Evolutionary conservation across 2,113 vertebrate species (phyloP).

Genomic region (Zosterops borbonicus): DNA sequence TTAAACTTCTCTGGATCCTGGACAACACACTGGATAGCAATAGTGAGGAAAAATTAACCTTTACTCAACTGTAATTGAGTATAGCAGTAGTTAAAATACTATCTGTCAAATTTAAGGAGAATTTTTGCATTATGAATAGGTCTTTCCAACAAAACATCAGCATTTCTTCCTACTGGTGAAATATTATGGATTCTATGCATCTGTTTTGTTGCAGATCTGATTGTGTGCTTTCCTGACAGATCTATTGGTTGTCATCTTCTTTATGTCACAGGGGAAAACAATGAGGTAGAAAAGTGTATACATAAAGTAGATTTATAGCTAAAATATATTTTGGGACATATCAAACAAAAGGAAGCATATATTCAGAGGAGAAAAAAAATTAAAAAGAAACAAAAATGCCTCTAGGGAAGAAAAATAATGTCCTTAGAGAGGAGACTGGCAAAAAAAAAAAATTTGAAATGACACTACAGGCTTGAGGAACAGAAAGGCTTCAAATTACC

Average conservation of each 20-base stretch:
- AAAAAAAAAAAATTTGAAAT: not conserved
- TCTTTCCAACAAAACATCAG: not conserved
- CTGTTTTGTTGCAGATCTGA: not conserved
- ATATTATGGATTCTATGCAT: not conserved
- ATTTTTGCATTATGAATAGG: not conserved
- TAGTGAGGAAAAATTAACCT: not conserved
- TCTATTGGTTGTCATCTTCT: not conserved
- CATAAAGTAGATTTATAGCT: not conserved
- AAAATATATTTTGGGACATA: not conserved
- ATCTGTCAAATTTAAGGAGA: not conserved
- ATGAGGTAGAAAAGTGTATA: not conserved
- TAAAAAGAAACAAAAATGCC: not conserved
- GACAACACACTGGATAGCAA: not conserved
- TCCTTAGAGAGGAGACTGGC: not conserved
- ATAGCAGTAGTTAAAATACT: not conserved
- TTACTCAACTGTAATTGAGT: not conserved
- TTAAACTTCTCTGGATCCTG: not conserved
- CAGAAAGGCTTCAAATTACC: not conserved
- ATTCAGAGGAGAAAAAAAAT: not conserved
- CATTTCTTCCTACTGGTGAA: not conserved
- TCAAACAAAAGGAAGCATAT: not conserved
- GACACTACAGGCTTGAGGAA: not conserved
- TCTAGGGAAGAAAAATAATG: not conserved
- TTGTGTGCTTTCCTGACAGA: not conserved
- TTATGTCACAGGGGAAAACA: not conserved